Conservation (phyloP, 2,113 vertebrate species). For the Sinocyclocheilus rhinocerous region DNA sequence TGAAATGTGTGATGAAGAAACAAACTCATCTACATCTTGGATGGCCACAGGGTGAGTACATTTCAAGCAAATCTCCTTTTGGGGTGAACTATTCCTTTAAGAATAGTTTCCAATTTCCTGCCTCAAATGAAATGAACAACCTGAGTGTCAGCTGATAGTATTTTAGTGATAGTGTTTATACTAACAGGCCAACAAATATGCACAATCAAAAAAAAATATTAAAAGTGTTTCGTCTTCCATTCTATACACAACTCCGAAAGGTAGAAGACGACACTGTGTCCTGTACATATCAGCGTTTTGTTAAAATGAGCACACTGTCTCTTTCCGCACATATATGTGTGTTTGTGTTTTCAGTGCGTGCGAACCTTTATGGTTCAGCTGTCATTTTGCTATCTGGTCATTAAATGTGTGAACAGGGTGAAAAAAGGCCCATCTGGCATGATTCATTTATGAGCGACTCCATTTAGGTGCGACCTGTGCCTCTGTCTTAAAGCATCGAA, state of each 20-base stretch:
- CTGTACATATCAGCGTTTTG: neutral
- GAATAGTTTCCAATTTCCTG: neutral
- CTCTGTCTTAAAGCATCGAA: slow-evolving; percentile 29
- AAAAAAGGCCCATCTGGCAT: slow-evolving; percentile 49
- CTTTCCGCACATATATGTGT: neutral
- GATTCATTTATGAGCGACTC: slow-evolving; percentile 54
- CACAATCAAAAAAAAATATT: neutral
- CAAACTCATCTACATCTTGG: no score
- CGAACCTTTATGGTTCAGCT: slow-evolving; percentile 29
- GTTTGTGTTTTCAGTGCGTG: neutral
- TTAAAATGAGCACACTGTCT: neutral
- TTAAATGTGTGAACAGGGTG: slow-evolving; percentile 29
- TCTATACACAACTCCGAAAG: neutral
- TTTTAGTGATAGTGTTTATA: neutral
- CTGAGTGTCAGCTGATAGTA: neutral
- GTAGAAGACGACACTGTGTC: neutral
- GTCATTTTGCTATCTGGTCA: slow-evolving; percentile 32
- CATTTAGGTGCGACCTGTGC: slow-evolving; percentile 40
- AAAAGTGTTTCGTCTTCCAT: neutral
- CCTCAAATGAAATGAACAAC: neutral
- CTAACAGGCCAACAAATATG: neutral
- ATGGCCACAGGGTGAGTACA: no score
- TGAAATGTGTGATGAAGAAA: no score
- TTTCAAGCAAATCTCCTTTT: no score
- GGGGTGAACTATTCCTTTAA: neutral